Percentiles rank a stretch among this genome's conserved stretches.
Conservation (phyloP, 2,888 invertebrate species). For the Yponomeuta plumbellus region DNA sequence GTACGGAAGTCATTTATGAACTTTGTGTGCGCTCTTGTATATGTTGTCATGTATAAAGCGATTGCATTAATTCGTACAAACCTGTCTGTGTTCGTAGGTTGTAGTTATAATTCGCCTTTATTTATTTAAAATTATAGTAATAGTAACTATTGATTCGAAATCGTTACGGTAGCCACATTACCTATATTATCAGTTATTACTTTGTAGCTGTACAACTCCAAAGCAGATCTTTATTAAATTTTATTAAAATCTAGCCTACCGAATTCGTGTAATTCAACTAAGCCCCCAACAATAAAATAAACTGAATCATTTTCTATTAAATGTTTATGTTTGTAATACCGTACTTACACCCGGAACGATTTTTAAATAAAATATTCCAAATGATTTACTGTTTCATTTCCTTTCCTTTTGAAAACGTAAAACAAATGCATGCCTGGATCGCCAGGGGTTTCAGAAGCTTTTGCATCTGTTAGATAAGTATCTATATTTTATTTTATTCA, state of each 20-base stretch:
- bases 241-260: not conserved
- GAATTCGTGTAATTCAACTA: not conserved
- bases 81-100: constrained; percentile 65
- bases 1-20: constrained; percentile 55
- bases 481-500: too few relatives aligned
- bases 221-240: not conserved
- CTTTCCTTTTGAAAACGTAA: not conserved
- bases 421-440: not conserved
- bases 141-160: constrained; percentile 51
- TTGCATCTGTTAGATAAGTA: too few relatives aligned
- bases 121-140: constrained; percentile 73
- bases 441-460: too few relatives aligned
- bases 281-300: not conserved
- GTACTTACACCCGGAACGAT: constrained; percentile 17
- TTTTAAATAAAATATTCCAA: constrained; percentile 66
- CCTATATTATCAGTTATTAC: constrained; percentile 25
- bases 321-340: constrained; percentile 7
- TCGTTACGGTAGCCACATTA: constrained; percentile 33
- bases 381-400: constrained; percentile 30
- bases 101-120: constrained; percentile 68
- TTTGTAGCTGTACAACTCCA: constrained; percentile 26
- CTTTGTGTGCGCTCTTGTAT: constrained; percentile 54
- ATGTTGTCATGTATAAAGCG: constrained; percentile 37
- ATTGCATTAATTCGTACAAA: constrained; percentile 70
- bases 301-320: not conserved